Percentiles rank a stretch among this genome's conserved stretches.
Evolutionary conservation across 2,113 vertebrate genomes (phyloP).

Genomic region (Notarius quadriscutis): DNA sequence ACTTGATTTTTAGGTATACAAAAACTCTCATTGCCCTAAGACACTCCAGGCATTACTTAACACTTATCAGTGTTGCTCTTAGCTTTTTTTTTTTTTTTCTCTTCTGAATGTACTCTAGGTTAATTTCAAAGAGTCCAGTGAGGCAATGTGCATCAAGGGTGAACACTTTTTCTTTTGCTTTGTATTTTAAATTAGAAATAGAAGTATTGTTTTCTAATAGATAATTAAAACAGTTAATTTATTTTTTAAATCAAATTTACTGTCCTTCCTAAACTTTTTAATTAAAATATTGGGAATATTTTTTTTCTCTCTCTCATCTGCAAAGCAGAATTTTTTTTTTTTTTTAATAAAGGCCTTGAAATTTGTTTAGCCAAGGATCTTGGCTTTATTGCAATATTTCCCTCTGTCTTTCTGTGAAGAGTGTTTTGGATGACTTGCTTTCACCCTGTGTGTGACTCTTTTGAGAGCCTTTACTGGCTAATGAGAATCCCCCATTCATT

Average conservation of each 20-base stretch:
- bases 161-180: not conserved
- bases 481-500: slow-evolving; percentile 57
- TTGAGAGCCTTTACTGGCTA: slow-evolving; percentile 59
- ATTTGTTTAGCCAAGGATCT: slow-evolving; percentile 57
- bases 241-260: not conserved
- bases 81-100: not conserved
- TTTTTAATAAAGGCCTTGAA: slow-evolving; percentile 52
- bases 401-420: slow-evolving; percentile 44
- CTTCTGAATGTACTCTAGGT: not conserved
- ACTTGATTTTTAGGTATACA: not conserved
- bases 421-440: slow-evolving; percentile 54
- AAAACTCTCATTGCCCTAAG: not conserved
- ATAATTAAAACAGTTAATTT: not conserved
- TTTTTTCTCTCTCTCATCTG: slow-evolving; percentile 13
- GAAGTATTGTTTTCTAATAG: not conserved
- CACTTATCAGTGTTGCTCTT: not conserved
- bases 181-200: not conserved
- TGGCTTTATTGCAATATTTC: slow-evolving; percentile 57
- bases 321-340: slow-evolving; percentile 51
- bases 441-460: slow-evolving; percentile 51
- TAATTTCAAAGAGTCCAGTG: not conserved
- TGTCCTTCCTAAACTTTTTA: slow-evolving; percentile 47
- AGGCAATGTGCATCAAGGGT: not conserved
- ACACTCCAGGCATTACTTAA: not conserved
- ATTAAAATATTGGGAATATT: slow-evolving; percentile 51